Evolutionary conservation across 2,888 invertebrate genomes (phyloP).

Genomic region (Rhingia campestris): DNA sequence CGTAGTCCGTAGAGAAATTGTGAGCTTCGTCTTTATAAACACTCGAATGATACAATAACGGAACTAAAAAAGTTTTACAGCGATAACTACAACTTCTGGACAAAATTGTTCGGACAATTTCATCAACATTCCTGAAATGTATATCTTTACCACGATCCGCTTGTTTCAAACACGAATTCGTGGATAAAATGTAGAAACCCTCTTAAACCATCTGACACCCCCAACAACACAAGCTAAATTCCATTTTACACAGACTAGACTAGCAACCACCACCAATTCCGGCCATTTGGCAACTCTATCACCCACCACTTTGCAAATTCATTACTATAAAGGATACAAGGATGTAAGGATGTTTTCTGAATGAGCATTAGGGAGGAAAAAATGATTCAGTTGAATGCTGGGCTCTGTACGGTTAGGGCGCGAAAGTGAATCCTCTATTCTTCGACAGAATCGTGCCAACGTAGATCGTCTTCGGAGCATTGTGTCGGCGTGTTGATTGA

Average conservation of each 20-base stretch:
- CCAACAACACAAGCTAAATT: too few species aligned
- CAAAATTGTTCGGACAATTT: too few species aligned
- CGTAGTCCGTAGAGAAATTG: too few species aligned
- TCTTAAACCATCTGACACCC: too few species aligned
- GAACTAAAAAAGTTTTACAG: too few species aligned
- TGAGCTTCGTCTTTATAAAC: too few species aligned
- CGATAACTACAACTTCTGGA: too few species aligned
- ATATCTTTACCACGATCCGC: too few species aligned
- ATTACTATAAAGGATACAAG: conserved; percentile 66
- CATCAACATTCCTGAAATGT: too few species aligned
- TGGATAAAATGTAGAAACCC: too few species aligned
- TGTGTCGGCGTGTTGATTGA: neutral
- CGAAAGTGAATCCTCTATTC: conserved; percentile 46
- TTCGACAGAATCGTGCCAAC: conserved; percentile 30
- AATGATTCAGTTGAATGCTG: conserved; percentile 70
- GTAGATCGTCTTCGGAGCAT: conserved; percentile 36
- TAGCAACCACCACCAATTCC: neutral
- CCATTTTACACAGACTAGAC: neutral
- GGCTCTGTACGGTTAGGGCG: conserved; percentile 59
- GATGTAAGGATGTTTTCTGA: conserved; percentile 70
- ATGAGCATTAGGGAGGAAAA: conserved; percentile 57
- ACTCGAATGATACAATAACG: too few species aligned
- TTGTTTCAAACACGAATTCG: too few species aligned
- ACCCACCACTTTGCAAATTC: conserved; percentile 8
- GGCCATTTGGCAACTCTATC: conserved; percentile 52